Base-by-base conservation (phyloP, 2,113 vertebrate species). In the Alethe castanea region DNA sequence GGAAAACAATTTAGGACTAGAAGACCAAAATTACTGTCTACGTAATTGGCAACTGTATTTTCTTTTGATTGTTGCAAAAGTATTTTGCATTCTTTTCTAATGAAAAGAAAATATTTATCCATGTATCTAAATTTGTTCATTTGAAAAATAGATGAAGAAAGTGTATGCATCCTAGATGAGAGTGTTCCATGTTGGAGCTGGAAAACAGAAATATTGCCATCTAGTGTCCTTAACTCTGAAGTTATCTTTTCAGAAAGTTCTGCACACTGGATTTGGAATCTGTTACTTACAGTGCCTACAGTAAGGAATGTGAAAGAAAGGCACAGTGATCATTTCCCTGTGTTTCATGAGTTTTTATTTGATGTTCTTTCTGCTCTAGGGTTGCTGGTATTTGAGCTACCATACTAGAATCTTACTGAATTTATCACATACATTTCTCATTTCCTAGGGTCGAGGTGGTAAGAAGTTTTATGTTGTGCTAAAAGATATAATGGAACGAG, bases 401-500 rank as follows among this genome's bases (percentile, higher is more conserved):
- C 47, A 6, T 20, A 15, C 2, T 14, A 44, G 23, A 28, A 26
- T 78, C 56, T 44, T 74, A 15, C 19, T n/a, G 61, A 54, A n/a
- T 50, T 25, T 45, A 38, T 35, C 52, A 64, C 60, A 25, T 11
- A 28, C 57, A 26, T 66, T 80, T 96, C 71, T 96, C 12, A 6
- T 92, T 96, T 82, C 57, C 80, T 96, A 99, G 99, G 98, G 99
- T 88, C 99, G 99, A 35, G 99, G 99, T 82, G 99, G 99, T 54
- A 99, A 99, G 97, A 99, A 99, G 96, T 99, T 99, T 97, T 98
- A 99, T 96, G 97, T 99, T 54, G 99, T 99, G 95, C 97, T 99
- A 76, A 99, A 99, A 97, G 99, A 99, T 98, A 99, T 99, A 95
- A 99, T 99, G 99, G 99, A 99, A 96, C 98, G 99, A n/a, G 99